These are phyloP conservation scores for Carterocephalus palaemon DNA, from an alignment of 2,888 invertebrate species.

Conservation along the genomic window DNA sequence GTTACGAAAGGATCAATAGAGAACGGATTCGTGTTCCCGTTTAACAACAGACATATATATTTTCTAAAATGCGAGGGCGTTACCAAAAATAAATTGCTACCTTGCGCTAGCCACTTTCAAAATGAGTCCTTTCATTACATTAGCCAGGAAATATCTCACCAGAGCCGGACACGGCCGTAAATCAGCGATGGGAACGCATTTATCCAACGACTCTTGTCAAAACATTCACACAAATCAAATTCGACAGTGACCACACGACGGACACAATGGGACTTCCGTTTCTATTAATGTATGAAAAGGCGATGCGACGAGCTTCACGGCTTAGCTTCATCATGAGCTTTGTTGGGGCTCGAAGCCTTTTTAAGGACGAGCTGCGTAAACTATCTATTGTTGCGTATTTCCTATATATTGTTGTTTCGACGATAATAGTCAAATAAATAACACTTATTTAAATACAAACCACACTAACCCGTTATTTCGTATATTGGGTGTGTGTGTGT, in stretches of 20 bases:
- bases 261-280: conserved; percentile 60
- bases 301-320: conserved; percentile 43
- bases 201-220: conserved; percentile 54
- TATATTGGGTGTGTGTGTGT: too few species aligned
- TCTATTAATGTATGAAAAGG: conserved; percentile 46
- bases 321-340: conserved; percentile 15
- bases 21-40: conserved; percentile 26
- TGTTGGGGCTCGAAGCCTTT: not conserved
- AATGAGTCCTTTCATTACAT: conserved; percentile 27
- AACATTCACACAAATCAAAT: conserved; percentile 59
- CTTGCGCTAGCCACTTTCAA: conserved; percentile 41
- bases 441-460: too few species aligned
- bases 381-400: conserved; percentile 4
- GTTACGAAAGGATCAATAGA: conserved; percentile 13
- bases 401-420: too few species aligned
- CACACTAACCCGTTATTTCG: too few species aligned
- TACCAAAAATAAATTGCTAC: conserved; percentile 35
- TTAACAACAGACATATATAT: conserved; percentile 30
- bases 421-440: too few species aligned
- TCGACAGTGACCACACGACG: conserved; percentile 56
- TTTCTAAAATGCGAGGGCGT: conserved; percentile 26
- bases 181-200: conserved; percentile 31
- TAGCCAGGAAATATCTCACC: conserved; percentile 12
- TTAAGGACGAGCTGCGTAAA: conserved; percentile 1
- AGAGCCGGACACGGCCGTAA: conserved; percentile 42